Conservation (phyloP, 1,140 invertebrate genomes). For the Panagrolaimus sp. region DNA sequence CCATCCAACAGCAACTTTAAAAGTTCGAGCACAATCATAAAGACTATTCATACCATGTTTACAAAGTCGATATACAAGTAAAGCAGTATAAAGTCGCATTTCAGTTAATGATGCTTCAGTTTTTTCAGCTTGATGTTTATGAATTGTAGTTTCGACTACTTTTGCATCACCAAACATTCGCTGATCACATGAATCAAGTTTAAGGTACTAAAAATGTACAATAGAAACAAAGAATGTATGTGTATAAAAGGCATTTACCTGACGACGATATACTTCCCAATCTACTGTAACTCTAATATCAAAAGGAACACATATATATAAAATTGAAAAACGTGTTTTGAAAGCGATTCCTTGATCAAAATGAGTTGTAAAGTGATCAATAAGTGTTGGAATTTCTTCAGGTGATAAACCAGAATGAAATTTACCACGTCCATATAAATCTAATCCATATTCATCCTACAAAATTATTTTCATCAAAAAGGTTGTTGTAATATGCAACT, state of each 20-base stretch:
- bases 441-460: not conserved
- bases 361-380: not conserved
- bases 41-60: constrained; percentile 9
- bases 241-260: not conserved
- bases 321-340: not conserved
- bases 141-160: not conserved
- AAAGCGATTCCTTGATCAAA: not conserved
- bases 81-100: constrained; percentile 15
- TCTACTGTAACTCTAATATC: not conserved
- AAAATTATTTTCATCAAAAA: no score
- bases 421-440: not conserved
- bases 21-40: constrained; percentile 1
- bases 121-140: not conserved
- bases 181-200: not conserved
- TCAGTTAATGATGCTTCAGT: not conserved
- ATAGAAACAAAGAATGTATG: not conserved
- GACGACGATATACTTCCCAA: constrained; percentile 6
- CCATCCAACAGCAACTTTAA: constrained; percentile 8
- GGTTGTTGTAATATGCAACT: no score
- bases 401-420: constrained; percentile 6
- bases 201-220: not conserved
- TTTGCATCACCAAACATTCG: not conserved
- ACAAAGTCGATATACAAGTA: constrained; percentile 5
- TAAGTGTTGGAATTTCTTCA: not conserved
- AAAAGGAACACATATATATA: constrained; percentile 7